phyloP scores from a whole-genome alignment of 2,888 invertebrate species.

The Mythimna ferrago region DNA sequence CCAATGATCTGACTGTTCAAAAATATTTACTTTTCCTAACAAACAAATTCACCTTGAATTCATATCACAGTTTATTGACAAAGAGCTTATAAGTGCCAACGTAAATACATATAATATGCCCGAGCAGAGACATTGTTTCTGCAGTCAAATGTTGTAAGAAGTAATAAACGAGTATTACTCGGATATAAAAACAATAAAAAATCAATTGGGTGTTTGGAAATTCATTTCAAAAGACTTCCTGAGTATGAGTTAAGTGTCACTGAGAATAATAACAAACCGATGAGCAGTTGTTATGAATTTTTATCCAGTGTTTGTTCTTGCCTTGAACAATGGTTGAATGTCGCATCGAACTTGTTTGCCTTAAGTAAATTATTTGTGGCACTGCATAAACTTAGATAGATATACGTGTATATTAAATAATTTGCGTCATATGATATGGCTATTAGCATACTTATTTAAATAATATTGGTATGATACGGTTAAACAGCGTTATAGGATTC shows the following conservation, averaged over 20 bases:
- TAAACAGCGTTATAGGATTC: no score
- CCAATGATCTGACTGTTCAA: constrained; percentile 4
- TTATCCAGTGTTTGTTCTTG: constrained; percentile 58
- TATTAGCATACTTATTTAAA: not conserved
- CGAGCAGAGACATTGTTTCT: not conserved
- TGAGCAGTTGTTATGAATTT: constrained; percentile 57
- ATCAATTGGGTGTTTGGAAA: constrained; percentile 20
- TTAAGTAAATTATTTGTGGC: constrained; percentile 11
- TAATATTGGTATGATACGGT: not conserved
- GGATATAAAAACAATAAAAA: constrained; percentile 1
- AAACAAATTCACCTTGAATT: constrained; percentile 22
- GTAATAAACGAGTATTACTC: not conserved
- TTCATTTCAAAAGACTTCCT: constrained; percentile 29
- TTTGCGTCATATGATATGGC: constrained; percentile 4
- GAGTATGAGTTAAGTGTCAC: constrained; percentile 1
- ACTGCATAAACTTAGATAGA: constrained; percentile 1
- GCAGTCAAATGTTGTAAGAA: not conserved
- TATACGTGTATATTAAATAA: not conserved
- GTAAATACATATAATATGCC: not conserved
- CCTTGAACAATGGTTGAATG: constrained; percentile 62
- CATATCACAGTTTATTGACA: constrained; percentile 23
- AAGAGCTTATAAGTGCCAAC: not conserved
- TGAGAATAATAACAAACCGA: constrained; percentile 29
- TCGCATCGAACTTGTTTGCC: constrained; percentile 50
- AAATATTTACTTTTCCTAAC: constrained; percentile 47